Evolutionary conservation across 2,888 invertebrate species (phyloP), one percentile per base, ranked within the genome.

Genomic region (Volucella inflata): DNA sequence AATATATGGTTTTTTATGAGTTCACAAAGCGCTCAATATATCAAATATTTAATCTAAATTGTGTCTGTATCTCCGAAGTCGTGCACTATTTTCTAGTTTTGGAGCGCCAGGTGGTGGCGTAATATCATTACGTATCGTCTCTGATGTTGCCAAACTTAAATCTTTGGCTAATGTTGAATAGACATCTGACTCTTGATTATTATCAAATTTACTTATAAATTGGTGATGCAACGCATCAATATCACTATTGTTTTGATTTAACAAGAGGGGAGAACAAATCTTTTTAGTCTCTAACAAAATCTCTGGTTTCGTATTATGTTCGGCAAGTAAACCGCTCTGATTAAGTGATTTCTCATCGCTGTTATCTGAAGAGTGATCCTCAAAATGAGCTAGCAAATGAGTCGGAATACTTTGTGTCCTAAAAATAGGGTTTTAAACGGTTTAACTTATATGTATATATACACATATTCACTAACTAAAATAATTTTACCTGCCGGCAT

Each of bases 321-420:
- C 71, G 14, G 55, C 30, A 40, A 71, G 57, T 17, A 17, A 17
- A 8, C 51, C 46, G 8, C 78, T 17, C 30, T 80, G 83, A 74
- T 46, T 87, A 77, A 75, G 84, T 46, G 78, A 87, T 44, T 89
- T 88, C n/a, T 90, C 90, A 14, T 90, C 90, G 74, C 89, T 90
- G 48, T 89, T 89, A 55, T 91, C 90, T 0, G 89, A 89, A 38
- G 89, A 89, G 42, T 90, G 89, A 77, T 91, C 91, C 53, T 92
- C 91, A 59, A 90, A 90, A 57, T 89, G 88, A 36, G 89, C 90
- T 88, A 93, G 90, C 87, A 93, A 90, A 88, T 93, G 92, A 36
- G 93, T 93, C 38, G 94, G 93, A 88, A 93, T 93, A 67, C 94
- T 94, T 87, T 93, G 93, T 2, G 88, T 89, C 83, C 91, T 91